phyloP scores from a whole-genome alignment of 2,113 vertebrate genomes.

The Pelodiscus sinensis region DNA sequence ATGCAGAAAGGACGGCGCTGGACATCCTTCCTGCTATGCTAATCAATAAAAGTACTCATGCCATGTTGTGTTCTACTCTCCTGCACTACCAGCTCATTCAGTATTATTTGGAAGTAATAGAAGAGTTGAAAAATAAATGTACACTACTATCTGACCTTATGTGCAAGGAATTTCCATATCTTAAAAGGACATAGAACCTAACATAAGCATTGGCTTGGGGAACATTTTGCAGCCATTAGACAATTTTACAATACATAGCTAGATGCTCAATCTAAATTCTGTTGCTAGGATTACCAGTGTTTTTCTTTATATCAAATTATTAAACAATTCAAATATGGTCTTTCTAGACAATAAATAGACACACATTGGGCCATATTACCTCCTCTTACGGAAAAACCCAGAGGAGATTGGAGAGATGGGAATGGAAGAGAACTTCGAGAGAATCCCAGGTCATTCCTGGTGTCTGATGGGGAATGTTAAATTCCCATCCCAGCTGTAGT shows the following conservation, averaged over 20 bases:
- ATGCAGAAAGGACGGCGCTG: not conserved
- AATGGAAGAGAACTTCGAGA: not conserved
- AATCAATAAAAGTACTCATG: not conserved
- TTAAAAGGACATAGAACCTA: not conserved
- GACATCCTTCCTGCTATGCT: not conserved
- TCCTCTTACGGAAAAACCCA: not conserved
- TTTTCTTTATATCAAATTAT: not conserved
- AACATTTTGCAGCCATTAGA: not conserved
- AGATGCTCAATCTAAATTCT: not conserved
- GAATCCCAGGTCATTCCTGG: not conserved
- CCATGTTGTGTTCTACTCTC: not conserved
- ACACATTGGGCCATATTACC: not conserved
- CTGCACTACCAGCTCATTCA: not conserved
- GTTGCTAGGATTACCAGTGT: accelerated
- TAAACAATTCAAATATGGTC: not conserved
- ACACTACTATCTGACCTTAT: not conserved
- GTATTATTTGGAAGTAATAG: not conserved
- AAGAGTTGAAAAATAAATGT: not conserved
- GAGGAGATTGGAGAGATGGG: not conserved
- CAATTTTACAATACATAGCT: not conserved
- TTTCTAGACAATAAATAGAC: not conserved
- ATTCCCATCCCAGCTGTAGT: not conserved
- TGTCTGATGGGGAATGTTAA: not conserved
- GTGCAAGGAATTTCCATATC: not conserved
- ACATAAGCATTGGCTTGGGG: not conserved